Evolutionary conservation across 2,797 vertebrate genomes (phyloP), one percentile per base, ranked within the genome.

Genomic region (Acipenser ruthenus): DNA sequence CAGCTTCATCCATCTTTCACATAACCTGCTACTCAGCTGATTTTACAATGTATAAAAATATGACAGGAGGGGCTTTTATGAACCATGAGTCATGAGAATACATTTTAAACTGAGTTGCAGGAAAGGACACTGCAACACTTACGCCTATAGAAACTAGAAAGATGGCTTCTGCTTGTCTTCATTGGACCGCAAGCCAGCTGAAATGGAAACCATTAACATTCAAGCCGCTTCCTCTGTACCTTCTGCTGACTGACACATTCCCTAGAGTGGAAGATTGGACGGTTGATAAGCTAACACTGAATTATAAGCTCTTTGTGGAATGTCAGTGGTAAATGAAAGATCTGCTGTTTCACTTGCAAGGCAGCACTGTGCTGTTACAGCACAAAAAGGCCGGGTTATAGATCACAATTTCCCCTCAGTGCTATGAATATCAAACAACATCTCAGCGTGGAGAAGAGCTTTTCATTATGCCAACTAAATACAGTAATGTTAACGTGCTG

Each of bases 211-310:
- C 74, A 86, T 89, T 88, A 87, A 80, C 74, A 90, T 89, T 86
- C 86, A 78, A 74, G 65, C 72, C 80, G 83, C 76, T 79, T 85
- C 79, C 80, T 85, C 80, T 56, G 59, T 72, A 82, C 68, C 81
- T 82, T 88, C 82, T 89, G 85, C 87, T 85, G 83, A 83, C 80
- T 88, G 85, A 86, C 82, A 86, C 79, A 76, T 88, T 87, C 87
- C 84, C 86, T 74, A 73, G 85, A 85, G 87, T 84, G 77, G 78
- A 75, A 87, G 87, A 90, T 87, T 83, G 82, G 84, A 80, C 0
- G 63, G 78, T 71, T 87, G 89, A 90, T 91, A 86, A 87, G 78
- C 83, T 86, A 87, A 86, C 81, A 71, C 80, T 89, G 87, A 90
- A 89, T 91, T 89, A 88, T 84, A 89, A 90, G 78, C 85, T 82